Evolutionary conservation across 2,113 vertebrate genomes (phyloP).

Genomic region (Mesitornis unicolor): DNA sequence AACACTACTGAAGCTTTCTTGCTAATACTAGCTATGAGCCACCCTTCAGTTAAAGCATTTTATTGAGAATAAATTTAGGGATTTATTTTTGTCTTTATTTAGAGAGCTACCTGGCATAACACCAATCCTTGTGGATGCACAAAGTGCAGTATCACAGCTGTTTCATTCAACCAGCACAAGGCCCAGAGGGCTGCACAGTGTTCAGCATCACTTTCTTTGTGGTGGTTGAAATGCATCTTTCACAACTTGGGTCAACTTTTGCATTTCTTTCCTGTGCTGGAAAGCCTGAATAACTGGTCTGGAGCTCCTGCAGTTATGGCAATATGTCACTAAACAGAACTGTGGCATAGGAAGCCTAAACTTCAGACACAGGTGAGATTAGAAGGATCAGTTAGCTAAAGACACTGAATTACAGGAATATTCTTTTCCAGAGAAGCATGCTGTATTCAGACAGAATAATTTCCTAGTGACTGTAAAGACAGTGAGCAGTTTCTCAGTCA

Average conservation of each 20-base stretch:
- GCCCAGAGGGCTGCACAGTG: too few species aligned
- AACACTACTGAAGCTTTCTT: not conserved
- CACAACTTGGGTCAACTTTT: not conserved
- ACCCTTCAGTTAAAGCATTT: not conserved
- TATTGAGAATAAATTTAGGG: not conserved
- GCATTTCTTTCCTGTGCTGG: not conserved
- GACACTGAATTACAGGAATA: not conserved
- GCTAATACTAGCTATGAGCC: not conserved
- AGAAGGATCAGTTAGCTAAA: not conserved
- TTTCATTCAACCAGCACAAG: not conserved
- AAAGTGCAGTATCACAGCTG: fast-evolving
- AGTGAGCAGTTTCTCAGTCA: not conserved
- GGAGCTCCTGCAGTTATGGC: not conserved
- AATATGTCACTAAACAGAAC: not conserved
- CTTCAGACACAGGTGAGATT: not conserved
- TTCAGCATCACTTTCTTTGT: fast-evolving
- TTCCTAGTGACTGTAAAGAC: not conserved
- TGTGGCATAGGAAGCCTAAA: not conserved
- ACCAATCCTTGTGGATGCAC: fast-evolving
- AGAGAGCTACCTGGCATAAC: not conserved
- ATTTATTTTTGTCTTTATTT: not conserved
- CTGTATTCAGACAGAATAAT: not conserved
- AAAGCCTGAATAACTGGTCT: not conserved
- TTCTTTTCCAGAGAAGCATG: not conserved
- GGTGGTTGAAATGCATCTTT: not conserved